A percentile compares a stretch with the other conserved stretches of the same genome.
These are phyloP conservation scores for Capreolus pygargus DNA, from an alignment of 2,113 vertebrate species.

Conservation along the genomic window DNA sequence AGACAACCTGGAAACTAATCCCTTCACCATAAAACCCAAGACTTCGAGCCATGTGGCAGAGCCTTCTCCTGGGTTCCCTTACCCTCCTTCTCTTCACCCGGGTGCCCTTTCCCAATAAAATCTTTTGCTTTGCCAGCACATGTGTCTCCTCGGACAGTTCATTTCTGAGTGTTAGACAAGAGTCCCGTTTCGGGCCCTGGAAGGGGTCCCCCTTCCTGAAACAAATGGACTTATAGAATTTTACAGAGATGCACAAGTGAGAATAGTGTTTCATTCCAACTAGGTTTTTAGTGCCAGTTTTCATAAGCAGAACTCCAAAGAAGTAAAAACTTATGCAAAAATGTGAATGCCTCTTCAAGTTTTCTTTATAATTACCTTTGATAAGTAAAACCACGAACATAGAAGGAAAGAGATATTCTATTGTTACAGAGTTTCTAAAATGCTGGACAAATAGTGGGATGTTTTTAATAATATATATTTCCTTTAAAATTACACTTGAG, in stretches of 20 bases:
- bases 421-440: neutral
- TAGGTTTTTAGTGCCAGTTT: neutral
- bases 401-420: neutral
- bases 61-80: neutral
- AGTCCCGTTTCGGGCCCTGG: neutral
- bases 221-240: neutral
- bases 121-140: neutral
- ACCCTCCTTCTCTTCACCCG: rapidly evolving
- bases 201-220: neutral
- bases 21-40: neutral
- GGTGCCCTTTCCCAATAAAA: neutral
- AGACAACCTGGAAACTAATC: neutral
- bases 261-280: neutral
- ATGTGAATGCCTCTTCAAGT: neutral
- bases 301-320: neutral
- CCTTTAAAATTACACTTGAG: constrained; percentile 7
- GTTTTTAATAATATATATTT: neutral
- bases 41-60: neutral
- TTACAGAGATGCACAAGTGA: neutral
- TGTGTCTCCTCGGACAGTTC: neutral
- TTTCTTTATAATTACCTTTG: neutral
- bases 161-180: neutral
- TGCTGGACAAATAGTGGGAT: neutral
- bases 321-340: neutral
- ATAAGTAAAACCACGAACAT: neutral